Evolutionary conservation across 2,113 vertebrate genomes (phyloP).

Genomic region (Carassius gibelio): DNA sequence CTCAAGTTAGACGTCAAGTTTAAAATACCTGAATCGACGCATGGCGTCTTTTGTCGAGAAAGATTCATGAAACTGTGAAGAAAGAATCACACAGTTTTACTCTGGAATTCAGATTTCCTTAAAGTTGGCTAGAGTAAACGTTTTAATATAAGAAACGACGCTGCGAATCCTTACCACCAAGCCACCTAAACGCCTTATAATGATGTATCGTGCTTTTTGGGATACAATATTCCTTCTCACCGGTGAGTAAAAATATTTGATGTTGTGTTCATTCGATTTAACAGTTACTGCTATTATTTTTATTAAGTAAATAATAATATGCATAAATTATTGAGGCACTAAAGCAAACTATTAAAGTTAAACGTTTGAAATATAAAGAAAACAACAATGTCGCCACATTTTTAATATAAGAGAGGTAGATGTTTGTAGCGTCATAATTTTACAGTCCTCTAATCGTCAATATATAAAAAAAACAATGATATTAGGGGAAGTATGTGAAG

Average conservation of each 20-base stretch:
- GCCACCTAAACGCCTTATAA: conserved; percentile 48
- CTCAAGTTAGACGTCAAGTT: conserved; percentile 19
- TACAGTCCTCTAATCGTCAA: neutral
- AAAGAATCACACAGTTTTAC: neutral
- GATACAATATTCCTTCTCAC: conserved; percentile 74
- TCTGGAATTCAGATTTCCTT: conserved; percentile 35
- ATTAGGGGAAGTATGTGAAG: neutral
- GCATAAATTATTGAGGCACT: too few species aligned
- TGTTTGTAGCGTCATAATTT: neutral
- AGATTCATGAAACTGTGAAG: neutral
- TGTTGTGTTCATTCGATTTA: neutral
- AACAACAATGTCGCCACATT: too few species aligned
- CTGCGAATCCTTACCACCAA: neutral
- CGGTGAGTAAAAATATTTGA: conserved; percentile 62
- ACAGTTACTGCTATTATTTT: neutral
- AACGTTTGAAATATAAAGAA: neutral
- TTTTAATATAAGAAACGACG: conserved; percentile 30
- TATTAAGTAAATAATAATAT: conserved; percentile 35
- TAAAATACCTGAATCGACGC: conserved; percentile 23
- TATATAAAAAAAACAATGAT: neutral
- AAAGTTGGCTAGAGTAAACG: conserved; percentile 12
- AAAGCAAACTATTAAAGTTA: neutral
- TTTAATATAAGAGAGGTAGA: too few species aligned
- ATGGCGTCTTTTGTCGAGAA: conserved; percentile 11
- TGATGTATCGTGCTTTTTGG: conserved; percentile 77